phyloP scores from a whole-genome alignment of 1,140 invertebrate species.

The Dufourea novaeangliae region DNA sequence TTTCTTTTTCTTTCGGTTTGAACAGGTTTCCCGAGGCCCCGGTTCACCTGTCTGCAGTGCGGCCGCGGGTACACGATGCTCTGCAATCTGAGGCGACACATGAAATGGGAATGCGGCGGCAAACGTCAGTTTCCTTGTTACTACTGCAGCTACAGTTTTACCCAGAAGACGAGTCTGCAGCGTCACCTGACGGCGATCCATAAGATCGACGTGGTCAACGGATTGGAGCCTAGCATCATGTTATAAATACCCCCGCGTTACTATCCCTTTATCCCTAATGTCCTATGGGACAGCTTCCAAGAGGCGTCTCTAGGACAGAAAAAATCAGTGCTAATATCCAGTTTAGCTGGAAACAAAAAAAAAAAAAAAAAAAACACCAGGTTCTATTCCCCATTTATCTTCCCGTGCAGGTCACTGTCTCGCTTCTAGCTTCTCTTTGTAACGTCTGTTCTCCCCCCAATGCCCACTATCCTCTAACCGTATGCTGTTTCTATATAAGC shows the following conservation, averaged over 20 bases:
- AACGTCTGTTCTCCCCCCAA: too few species aligned
- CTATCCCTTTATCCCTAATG: too few species aligned
- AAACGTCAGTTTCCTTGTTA: slow-evolving; percentile 73
- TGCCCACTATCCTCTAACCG: background rate
- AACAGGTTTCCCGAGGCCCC: slow-evolving; percentile 44
- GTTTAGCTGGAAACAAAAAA: too few species aligned
- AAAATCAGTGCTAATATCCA: too few species aligned
- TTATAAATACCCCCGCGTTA: slow-evolving; percentile 5
- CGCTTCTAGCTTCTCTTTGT: slow-evolving; percentile 13
- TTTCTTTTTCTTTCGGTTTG: slow-evolving; percentile 47
- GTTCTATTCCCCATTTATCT: background rate
- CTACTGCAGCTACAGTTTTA: slow-evolving; percentile 74
- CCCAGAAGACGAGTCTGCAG: slow-evolving; percentile 76
- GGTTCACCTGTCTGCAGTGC: slow-evolving; percentile 69
- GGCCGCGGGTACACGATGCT: slow-evolving; percentile 71
- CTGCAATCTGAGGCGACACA: slow-evolving; percentile 74
- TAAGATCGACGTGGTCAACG: slow-evolving; percentile 55
- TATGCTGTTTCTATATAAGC: background rate
- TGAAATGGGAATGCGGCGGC: slow-evolving; percentile 77
- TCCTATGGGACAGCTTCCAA: too few species aligned
- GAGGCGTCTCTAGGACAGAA: too few species aligned
- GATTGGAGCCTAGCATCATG: slow-evolving; percentile 32
- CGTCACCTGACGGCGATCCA: slow-evolving; percentile 69
- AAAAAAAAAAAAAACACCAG: background rate
- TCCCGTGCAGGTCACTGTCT: background rate